A percentile compares a stretch with the other conserved stretches of the same genome.
Conservation (phyloP, 2,888 invertebrate species). For the Pristionchus fissidentatus region DNA sequence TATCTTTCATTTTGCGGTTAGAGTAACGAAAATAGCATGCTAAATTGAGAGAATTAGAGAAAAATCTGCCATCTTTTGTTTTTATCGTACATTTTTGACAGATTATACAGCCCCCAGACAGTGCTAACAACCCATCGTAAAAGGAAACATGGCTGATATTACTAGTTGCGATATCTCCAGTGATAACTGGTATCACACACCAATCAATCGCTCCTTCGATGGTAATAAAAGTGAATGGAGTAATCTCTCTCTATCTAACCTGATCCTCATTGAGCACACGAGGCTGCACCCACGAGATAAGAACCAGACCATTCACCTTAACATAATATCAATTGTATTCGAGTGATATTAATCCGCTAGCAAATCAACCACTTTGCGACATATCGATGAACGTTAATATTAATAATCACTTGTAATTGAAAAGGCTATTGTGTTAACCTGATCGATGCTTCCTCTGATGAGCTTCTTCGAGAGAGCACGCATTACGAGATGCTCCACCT, state of each 20-base stretch:
- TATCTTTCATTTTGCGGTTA: no score
- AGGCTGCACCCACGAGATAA: slow-evolving; percentile 90
- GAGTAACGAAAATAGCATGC: no score
- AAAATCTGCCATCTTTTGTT: no score
- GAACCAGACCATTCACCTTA: slow-evolving; percentile 81
- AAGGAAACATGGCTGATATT: background rate
- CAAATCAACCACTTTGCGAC: background rate
- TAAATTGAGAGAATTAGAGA: no score
- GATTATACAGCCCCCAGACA: no score
- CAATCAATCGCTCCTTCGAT: background rate
- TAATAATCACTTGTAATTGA: no score
- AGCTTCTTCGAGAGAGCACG: slow-evolving; percentile 94
- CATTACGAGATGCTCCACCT: slow-evolving; percentile 94
- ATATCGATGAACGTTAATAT: no score
- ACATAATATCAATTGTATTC: no score
- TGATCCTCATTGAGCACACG: slow-evolving; percentile 84
- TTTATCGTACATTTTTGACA: no score
- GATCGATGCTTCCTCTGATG: slow-evolving; percentile 83
- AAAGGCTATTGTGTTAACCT: slow-evolving; percentile 58
- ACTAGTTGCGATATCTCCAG: background rate
- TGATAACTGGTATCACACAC: slow-evolving; percentile 3
- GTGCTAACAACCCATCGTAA: no score
- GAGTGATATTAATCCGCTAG: background rate
- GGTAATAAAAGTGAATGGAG: background rate
- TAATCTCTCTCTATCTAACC: slow-evolving; percentile 77